Evolutionary conservation across 2,113 vertebrate species (phyloP).

Genomic region (Drymodes brunneopygia): DNA sequence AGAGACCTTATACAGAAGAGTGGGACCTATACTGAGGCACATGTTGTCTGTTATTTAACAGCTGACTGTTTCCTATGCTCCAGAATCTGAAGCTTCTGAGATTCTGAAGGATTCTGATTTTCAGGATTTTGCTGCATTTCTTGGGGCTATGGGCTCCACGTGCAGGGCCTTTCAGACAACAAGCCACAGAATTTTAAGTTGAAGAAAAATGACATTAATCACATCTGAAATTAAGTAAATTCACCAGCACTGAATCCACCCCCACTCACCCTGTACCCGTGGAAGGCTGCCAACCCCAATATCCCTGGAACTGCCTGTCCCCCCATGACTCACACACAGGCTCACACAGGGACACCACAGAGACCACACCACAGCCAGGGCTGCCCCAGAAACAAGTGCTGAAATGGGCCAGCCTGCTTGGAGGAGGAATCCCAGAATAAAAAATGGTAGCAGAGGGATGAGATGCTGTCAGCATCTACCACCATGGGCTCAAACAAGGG

Average conservation of each 20-base stretch:
- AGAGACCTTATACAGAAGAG: neutral
- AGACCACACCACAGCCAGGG: neutral
- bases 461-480: neutral
- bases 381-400: neutral
- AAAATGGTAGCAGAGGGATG: neutral
- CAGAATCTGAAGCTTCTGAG: neutral
- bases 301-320: neutral
- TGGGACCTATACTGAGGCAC: neutral
- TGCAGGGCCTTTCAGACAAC: neutral
- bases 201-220: neutral
- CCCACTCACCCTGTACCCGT: accelerated
- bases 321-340: neutral
- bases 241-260: neutral
- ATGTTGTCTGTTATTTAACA: neutral
- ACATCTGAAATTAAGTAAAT: neutral
- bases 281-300: neutral
- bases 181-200: neutral
- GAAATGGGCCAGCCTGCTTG: neutral
- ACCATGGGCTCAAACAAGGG: neutral
- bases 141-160: neutral
- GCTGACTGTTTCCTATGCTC: neutral
- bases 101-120: neutral
- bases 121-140: neutral
- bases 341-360: neutral
- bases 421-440: neutral